Conservation (phyloP, 2,888 invertebrate species). For the Isotomurus palustris region DNA sequence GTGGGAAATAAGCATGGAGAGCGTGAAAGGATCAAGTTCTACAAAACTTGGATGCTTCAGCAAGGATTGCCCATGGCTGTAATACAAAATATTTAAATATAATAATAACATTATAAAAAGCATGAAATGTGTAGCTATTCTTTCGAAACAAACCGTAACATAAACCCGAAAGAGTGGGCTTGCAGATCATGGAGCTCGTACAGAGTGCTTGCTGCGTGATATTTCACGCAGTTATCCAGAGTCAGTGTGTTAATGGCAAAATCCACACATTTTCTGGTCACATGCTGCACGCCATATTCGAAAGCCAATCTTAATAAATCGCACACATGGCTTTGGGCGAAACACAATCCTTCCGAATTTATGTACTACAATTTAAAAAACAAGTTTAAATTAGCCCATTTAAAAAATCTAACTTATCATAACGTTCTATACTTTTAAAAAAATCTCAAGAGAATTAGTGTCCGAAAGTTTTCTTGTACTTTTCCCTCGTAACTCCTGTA, state of each 20-base stretch:
- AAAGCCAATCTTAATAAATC: conserved; percentile 15
- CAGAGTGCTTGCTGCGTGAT: conserved; percentile 8
- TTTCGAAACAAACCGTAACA: conserved; percentile 13
- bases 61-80: conserved; percentile 21
- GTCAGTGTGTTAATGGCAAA: conserved; percentile 15
- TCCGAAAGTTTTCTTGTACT: too few relatives aligned
- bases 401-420: too few relatives aligned
- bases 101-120: not conserved
- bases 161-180: conserved; percentile 11
- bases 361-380: conserved; percentile 22
- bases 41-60: conserved; percentile 24
- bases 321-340: conserved; percentile 1
- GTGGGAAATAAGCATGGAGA: conserved; percentile 16
- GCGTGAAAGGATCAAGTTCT: conserved; percentile 21
- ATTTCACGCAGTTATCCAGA: conserved; percentile 23
- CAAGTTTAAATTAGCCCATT: too few relatives aligned
- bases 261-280: conserved; percentile 9
- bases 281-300: conserved; percentile 13
- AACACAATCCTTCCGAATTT: conserved; percentile 13
- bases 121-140: not conserved
- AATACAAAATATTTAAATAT: not conserved
- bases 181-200: conserved; percentile 25
- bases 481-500: too few relatives aligned
- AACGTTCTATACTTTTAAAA: too few relatives aligned
- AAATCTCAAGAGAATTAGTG: too few relatives aligned